A percentile compares a stretch with the other conserved stretches of the same genome.
Conservation (phyloP, 2,888 invertebrate genomes). For the Kuschelorhynchus macadamiae region DNA sequence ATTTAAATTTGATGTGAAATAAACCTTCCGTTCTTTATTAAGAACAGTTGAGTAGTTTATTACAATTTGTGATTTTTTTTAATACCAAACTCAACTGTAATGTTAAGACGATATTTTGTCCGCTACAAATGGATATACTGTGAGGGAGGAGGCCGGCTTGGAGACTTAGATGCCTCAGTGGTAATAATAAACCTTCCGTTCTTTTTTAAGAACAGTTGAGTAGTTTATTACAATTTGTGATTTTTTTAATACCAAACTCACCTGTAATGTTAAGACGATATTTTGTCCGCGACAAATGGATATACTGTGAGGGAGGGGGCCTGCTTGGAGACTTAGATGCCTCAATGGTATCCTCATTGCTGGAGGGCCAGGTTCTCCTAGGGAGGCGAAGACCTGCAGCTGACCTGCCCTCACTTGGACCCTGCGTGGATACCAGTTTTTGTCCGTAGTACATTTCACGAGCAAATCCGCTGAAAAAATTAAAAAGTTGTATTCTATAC, state of each 20-base stretch:
- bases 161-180: constrained; percentile 66
- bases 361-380: constrained; percentile 46
- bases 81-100: constrained; percentile 65
- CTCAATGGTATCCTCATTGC: constrained; percentile 64
- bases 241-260: constrained; percentile 39
- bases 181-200: too few species aligned
- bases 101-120: constrained; percentile 64
- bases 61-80: too few species aligned
- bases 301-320: constrained; percentile 65
- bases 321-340: constrained; percentile 66
- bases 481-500: constrained; percentile 1
- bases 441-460: constrained; percentile 64
- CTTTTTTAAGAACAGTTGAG: too few species aligned
- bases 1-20: too few species aligned
- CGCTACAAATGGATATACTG: constrained; percentile 66
- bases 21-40: too few species aligned
- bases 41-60: too few species aligned
- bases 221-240: too few species aligned
- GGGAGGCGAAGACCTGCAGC: constrained; percentile 67
- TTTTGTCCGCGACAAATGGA: constrained; percentile 65
- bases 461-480: constrained; percentile 66
- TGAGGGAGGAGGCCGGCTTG: constrained; percentile 65
- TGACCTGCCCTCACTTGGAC: constrained; percentile 72
- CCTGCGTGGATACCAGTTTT: constrained; percentile 73
- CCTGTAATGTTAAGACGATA: constrained; percentile 66